phyloP scores from a whole-genome alignment of 1,140 invertebrate genomes.

The Drosophila fuyamai region DNA sequence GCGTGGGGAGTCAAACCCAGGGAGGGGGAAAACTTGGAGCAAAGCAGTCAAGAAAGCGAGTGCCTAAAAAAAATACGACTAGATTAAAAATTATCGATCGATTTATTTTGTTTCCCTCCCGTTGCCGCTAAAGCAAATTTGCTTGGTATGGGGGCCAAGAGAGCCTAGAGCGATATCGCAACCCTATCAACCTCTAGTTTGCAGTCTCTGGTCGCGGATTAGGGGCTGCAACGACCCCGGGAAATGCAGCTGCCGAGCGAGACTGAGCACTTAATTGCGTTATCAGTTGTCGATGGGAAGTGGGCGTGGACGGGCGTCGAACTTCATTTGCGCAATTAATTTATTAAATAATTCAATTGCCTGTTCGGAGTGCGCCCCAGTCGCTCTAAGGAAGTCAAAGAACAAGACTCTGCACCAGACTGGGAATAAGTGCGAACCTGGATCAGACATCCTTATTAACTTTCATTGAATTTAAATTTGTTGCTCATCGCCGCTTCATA shows the following conservation, averaged over 20 bases:
- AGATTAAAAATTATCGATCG: conserved; percentile 83
- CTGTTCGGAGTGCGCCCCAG: not conserved
- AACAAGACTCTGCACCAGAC: conserved; percentile 7
- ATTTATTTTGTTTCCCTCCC: conserved; percentile 34
- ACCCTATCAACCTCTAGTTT: not conserved
- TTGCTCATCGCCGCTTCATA: conserved; percentile 17
- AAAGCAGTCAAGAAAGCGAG: conserved; percentile 60
- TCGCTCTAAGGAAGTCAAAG: conserved; percentile 37
- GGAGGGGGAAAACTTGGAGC: conserved; percentile 21
- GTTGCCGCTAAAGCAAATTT: conserved; percentile 9
- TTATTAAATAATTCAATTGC: conserved; percentile 77
- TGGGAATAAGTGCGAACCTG: not conserved
- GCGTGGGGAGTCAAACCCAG: not conserved
- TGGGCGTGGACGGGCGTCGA: conserved; percentile 34
- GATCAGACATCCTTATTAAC: conserved; percentile 76
- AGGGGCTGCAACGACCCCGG: conserved; percentile 9
- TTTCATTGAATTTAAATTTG: conserved; percentile 73
- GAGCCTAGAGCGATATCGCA: not conserved
- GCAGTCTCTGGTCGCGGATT: conserved; percentile 1
- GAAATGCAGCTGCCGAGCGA: conserved; percentile 3
- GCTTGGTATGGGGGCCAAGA: not conserved
- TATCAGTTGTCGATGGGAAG: conserved; percentile 26
- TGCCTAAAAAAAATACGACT: conserved; percentile 78
- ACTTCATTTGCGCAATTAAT: conserved; percentile 73
- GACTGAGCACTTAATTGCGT: conserved; percentile 24